Evolutionary conservation across 2,888 invertebrate species (phyloP).

Genomic region (Tineola bisselliella): DNA sequence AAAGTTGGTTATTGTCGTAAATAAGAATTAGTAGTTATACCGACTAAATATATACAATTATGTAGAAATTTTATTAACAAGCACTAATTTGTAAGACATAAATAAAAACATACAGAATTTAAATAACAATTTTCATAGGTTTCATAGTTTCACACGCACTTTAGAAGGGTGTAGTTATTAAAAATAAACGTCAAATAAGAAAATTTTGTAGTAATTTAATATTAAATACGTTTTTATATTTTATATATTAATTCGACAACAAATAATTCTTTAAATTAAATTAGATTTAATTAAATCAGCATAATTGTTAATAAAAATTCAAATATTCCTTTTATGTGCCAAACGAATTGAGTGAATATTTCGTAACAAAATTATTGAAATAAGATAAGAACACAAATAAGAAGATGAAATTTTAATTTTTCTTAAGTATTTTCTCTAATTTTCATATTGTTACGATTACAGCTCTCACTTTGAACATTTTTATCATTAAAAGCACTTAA

Average conservation of each 20-base stretch:
- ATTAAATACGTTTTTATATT: too few relatives aligned
- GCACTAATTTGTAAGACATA: not conserved
- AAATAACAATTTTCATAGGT: too few relatives aligned
- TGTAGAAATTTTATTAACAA: not conserved
- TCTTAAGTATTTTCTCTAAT: not conserved
- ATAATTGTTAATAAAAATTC: too few relatives aligned
- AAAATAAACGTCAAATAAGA: too few relatives aligned
- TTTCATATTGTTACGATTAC: not conserved
- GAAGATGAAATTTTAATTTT: not conserved
- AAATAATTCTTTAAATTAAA: too few relatives aligned
- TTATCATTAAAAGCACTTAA: too few relatives aligned
- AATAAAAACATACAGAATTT: too few relatives aligned
- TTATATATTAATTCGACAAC: too few relatives aligned
- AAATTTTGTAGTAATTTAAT: too few relatives aligned
- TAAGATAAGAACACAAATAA: not conserved
- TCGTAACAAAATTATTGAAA: not conserved
- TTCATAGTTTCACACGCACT: too few relatives aligned
- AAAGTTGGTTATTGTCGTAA: not conserved
- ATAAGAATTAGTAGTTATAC: not conserved
- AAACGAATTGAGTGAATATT: not conserved
- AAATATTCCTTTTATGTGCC: not conserved
- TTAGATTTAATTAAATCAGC: too few relatives aligned
- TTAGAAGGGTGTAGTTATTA: too few relatives aligned
- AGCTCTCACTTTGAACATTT: not conserved
- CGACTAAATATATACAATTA: not conserved